Percentiles rank a stretch among this genome's conserved stretches.
phyloP scores from a whole-genome alignment of 2,113 vertebrate species.

The Danio rerio region DNA sequence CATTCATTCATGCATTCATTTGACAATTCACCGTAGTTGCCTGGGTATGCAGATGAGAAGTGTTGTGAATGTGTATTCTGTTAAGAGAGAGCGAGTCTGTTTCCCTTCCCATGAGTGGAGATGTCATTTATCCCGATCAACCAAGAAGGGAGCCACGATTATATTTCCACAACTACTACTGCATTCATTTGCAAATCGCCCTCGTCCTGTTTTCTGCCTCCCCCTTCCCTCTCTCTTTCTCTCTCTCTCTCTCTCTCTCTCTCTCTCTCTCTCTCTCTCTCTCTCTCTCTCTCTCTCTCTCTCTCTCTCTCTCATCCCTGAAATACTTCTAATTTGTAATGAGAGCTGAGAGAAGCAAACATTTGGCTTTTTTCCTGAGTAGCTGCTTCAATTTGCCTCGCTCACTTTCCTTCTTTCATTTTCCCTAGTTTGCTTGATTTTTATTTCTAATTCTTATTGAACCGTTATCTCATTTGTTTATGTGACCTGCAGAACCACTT shows the following conservation, averaged over 20 bases:
- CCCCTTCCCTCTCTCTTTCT: constrained; percentile 66
- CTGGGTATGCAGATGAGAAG: constrained; percentile 92
- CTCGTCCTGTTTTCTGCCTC: constrained; percentile 69
- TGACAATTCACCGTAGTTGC: constrained; percentile 86
- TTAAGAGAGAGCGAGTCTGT: constrained; percentile 82
- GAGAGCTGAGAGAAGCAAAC: constrained; percentile 87
- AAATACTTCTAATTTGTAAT: constrained; percentile 93
- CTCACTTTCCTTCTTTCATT: background rate
- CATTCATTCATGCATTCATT: constrained; percentile 38
- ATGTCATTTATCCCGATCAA: constrained; percentile 88
- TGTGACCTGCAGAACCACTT: constrained; percentile 23
- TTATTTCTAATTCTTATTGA: constrained; percentile 44
- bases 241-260: constrained; percentile 61
- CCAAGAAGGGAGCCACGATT: constrained; percentile 87
- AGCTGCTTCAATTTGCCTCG: constrained; percentile 72
- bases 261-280: constrained; percentile 66
- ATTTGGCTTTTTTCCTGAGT: constrained; percentile 85
- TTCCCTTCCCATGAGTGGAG: constrained; percentile 82
- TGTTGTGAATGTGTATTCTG: constrained; percentile 94
- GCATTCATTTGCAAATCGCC: constrained; percentile 98
- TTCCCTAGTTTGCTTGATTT: constrained; percentile 48
- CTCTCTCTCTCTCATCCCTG: constrained; percentile 72
- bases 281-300: constrained; percentile 66
- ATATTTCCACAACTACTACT: constrained; percentile 94
- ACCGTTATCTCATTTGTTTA: constrained; percentile 47